Base-by-base conservation (phyloP, 1,140 invertebrate species). In the Diuraphis noxia region DNA sequence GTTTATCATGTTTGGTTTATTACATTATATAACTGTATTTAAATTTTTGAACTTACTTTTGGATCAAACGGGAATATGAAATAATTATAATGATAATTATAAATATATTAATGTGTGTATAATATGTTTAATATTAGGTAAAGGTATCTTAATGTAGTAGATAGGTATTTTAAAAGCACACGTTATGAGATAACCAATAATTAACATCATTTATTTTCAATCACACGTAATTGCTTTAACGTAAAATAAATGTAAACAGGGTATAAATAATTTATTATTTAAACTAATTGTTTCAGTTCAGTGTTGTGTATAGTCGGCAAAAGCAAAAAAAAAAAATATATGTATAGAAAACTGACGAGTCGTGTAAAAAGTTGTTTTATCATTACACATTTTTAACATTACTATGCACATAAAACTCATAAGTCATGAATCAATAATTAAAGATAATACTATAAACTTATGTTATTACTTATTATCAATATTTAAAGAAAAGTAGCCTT, bases 381-480 rank as follows among this genome's bases (percentile, higher is more conserved):
- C 2, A 36, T 79, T 36, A 8, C 21, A 79, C 34, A 36, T 8
- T 6, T 36, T 36, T 19, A 79, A 79, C 72, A 79, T 79, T n/a
- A 77, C 19, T 34, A 79, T 79, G 9, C 6, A 21, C 21, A 8
- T 21, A 34, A 2, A 79, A 36, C 21, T 79, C 34, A 79, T 79
- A 34, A 79, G 34, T 79, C 21, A 79, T 79, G 6, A 79, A 6
- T 36, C 30, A 72, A 72, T 13, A 72, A 72, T n/a, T 72, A 10
- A 72, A 72, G 56, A 72, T 72, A n/a, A n/a, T n/a, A n/a, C n/a
- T n/a, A 72, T 3, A 72, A 72, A 72, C 72, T 79, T 79, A 81
- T 30, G 36, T 81, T 81, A n/a, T 49, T 36, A 30, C 72, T 77
- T 34, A 34, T 81, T 25, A 25, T 40, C 79, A 38, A 13, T 81